Percentiles rank a stretch among this genome's conserved stretches.
These are phyloP conservation scores for Amphiprion clarkii DNA, from an alignment of 2,797 vertebrate genomes.

Conservation along the genomic window DNA sequence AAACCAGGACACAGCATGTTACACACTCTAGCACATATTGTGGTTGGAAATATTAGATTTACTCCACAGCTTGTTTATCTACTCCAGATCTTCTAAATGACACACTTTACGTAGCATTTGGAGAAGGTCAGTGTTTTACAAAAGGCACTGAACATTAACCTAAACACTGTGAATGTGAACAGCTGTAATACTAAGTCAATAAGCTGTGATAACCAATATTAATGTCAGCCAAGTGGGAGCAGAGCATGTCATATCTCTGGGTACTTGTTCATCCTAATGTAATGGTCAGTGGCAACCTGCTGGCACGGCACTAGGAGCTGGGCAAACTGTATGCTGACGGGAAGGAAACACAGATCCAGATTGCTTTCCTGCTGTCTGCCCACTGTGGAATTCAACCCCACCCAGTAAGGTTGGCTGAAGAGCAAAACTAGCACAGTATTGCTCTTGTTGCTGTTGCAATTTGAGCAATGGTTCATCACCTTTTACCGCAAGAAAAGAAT, in stretches of 20 bases:
- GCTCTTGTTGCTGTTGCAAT: not conserved
- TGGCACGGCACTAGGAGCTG: conserved; percentile 24
- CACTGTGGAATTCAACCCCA: conserved; percentile 70
- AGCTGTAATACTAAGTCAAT: conserved; percentile 5
- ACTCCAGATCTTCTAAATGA: not conserved
- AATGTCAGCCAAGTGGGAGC: conserved; percentile 11
- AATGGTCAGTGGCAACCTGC: conserved; percentile 12
- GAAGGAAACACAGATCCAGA: conserved; percentile 72
- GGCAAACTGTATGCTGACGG: conserved; percentile 47
- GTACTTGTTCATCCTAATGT: conserved; percentile 34
- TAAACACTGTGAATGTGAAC: conserved; percentile 21
- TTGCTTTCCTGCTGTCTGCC: conserved; percentile 70
- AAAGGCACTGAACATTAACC: not conserved
- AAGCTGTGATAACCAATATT: conserved; percentile 4
- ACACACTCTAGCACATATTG: conserved; percentile 18
- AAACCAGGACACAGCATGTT: conserved; percentile 8
- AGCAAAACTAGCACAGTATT: conserved; percentile 17
- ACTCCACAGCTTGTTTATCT: too few relatives aligned
- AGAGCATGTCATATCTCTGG: conserved; percentile 18
- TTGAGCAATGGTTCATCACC: not conserved
- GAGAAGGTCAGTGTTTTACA: not conserved
- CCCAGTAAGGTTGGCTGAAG: conserved; percentile 39
- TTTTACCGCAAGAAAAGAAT: not conserved
- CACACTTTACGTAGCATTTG: not conserved
- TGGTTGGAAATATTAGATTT: conserved; percentile 9